These are phyloP conservation scores for Erinaceus europaeus DNA, from an alignment of 2,113 vertebrate genomes.

Conservation along the genomic window DNA sequence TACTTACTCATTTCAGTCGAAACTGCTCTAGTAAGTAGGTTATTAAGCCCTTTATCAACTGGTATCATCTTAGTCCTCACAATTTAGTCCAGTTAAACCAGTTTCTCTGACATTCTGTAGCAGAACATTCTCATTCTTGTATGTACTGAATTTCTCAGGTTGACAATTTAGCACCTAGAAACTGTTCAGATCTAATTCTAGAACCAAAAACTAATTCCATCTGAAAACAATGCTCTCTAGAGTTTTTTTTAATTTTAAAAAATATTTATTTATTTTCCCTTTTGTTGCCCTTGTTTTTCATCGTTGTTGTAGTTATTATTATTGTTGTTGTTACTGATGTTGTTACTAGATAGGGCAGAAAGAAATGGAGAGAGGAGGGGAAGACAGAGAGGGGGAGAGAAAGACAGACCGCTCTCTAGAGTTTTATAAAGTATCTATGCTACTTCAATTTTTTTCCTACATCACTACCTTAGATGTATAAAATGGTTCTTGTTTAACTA, in stretches of 20 bases:
- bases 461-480: neutral
- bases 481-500: neutral
- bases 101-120: neutral
- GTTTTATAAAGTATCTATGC: too few species aligned
- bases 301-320: too few species aligned
- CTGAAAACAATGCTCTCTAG: neutral
- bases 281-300: too few species aligned
- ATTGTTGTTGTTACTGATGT: too few species aligned
- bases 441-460: neutral
- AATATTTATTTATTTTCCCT: too few species aligned
- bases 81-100: neutral
- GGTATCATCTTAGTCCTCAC: neutral
- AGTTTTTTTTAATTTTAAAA: too few species aligned
- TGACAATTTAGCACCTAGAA: neutral
- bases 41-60: neutral
- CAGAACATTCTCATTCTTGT: neutral
- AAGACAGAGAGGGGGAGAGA: too few species aligned
- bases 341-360: too few species aligned
- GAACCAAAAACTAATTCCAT: neutral
- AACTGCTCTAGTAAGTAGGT: neutral
- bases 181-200: neutral
- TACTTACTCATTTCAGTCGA: too few species aligned
- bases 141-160: neutral
- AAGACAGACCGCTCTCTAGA: too few species aligned
- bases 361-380: too few species aligned